Percentiles rank a stretch among this genome's conserved stretches.
Conservation (phyloP, 2,113 vertebrate species). For the Piaya cayana region DNA sequence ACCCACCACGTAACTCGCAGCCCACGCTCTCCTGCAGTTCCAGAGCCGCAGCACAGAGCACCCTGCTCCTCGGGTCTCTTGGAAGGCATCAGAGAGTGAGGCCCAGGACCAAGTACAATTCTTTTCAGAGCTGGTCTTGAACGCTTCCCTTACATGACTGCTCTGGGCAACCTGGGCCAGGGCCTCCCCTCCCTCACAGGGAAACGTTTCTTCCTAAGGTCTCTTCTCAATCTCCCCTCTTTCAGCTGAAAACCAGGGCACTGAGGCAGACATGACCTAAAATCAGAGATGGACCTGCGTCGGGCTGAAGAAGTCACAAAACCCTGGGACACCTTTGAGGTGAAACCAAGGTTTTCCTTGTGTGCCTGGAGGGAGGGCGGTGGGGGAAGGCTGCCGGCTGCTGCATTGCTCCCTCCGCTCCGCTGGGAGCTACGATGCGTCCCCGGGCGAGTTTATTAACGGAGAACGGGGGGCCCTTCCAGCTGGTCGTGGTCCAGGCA, state of each 20-base stretch:
- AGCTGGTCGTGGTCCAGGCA: no score
- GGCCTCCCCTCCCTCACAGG: no score
- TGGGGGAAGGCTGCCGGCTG: no score
- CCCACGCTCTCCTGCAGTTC: neutral
- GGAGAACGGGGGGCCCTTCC: no score
- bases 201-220: no score
- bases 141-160: no score
- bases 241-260: no score
- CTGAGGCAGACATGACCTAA: fast-evolving
- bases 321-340: neutral
- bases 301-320: neutral
- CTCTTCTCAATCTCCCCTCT: no score
- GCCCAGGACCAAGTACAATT: neutral
- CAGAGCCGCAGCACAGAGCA: fast-evolving
- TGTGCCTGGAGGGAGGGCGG: neutral
- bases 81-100: fast-evolving
- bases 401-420: no score
- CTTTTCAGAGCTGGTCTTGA: neutral
- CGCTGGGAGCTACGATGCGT: no score
- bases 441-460: no score
- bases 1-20: neutral
- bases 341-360: neutral
- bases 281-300: fast-evolving
- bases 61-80: neutral
- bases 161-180: no score